phyloP scores from a whole-genome alignment of 2,797 vertebrate species.

The Pterois miles region DNA sequence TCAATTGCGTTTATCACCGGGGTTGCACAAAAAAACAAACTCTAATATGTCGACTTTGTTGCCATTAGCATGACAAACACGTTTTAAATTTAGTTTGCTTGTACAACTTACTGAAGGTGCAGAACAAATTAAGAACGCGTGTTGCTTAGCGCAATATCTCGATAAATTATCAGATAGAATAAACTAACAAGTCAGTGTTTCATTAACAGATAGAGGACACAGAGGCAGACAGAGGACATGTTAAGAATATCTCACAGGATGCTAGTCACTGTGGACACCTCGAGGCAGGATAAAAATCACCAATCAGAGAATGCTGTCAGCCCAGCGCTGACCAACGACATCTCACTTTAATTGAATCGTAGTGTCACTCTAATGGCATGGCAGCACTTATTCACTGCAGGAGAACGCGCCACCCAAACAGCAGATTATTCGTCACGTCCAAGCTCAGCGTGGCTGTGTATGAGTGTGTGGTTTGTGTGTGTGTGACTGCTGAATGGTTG shows the following conservation, averaged over 20 bases:
- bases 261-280: conserved; percentile 26
- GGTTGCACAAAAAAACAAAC: conserved; percentile 32
- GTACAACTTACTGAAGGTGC: conserved; percentile 15
- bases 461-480: not conserved
- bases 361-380: conserved; percentile 37
- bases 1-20: conserved; percentile 1
- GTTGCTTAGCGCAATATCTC: conserved; percentile 1
- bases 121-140: conserved; percentile 20
- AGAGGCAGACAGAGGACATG: conserved; percentile 32
- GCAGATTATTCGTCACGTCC: conserved; percentile 43
- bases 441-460: conserved; percentile 23
- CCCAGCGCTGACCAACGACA: conserved; percentile 29
- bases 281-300: conserved; percentile 35
- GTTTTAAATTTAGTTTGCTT: conserved; percentile 40
- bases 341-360: conserved; percentile 49
- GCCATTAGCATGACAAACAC: conserved; percentile 48
- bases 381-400: conserved; percentile 41
- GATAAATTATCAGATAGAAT: conserved; percentile 22
- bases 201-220: conserved; percentile 18
- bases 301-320: conserved; percentile 38
- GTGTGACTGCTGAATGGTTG: conserved; percentile 23
- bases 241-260: conserved; percentile 22
- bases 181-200: not conserved
- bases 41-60: conserved; percentile 23
- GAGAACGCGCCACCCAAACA: conserved; percentile 26